Base-by-base conservation (phyloP, 2,888 invertebrate genomes). In the Amorpha juglandis region DNA sequence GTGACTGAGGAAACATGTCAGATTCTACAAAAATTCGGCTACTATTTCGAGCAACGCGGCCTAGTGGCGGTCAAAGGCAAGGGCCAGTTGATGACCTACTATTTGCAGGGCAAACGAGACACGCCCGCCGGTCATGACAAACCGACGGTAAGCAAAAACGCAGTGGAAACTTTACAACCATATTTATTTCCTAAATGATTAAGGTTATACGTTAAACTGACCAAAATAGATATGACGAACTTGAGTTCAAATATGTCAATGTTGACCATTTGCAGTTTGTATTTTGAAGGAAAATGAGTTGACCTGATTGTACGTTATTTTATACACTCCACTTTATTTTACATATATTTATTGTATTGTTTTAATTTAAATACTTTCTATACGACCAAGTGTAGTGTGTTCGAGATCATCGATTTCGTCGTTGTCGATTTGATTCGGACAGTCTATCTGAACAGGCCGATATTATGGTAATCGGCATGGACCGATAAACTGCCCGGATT, bases 41-140 rank as follows among this genome's bases (percentile, higher is more conserved):
- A 98, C 89, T 96, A 96, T 71, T 99, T 99, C 87, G 98, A 98
- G 86, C 98, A 98, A 83, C 96, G 99, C 2, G 99, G 99, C 6
- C 93, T 98, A 69, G 98, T 99, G 14, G 96, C 97, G 52, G 99
- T 99, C 58, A 99, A 99, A 90, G 99, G 99, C 74, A 99, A 99
- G 91, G 99, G 99, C 14, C 97, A 98, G 84, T 94, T 99, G 67
- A 97, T 98, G 96, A 99, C 99, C 0, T 99, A 98, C 89, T 99
- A 98, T 85, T 92, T 99, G 73, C 94, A 95, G 83, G 96, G 96
- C 74, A 94, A 94, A 82, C 88, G 90, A 6, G 87, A 88, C 69
- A 69, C 75, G 1, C 74, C 78, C 68, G 67, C 70, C 52, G 68
- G 67, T 35, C 72, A 73, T 21, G 47, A 69, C 50, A 79, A 78